A percentile compares a stretch with the other conserved stretches of the same genome.
Evolutionary conservation across 2,888 invertebrate genomes (phyloP).

Genomic region (Hyposoter dolosus): DNA sequence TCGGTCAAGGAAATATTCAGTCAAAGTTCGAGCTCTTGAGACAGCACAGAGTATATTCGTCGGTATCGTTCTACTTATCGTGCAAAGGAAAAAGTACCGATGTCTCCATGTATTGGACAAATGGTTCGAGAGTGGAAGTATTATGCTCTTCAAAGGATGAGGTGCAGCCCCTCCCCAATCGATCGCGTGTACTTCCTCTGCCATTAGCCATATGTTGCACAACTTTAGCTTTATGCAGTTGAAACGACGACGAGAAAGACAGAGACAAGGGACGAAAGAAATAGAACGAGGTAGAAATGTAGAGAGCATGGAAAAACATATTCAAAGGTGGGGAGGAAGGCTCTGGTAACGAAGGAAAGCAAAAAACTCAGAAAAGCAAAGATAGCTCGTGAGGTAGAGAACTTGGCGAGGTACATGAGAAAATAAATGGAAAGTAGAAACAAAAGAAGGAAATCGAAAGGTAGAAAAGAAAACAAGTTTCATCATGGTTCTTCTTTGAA

Average conservation of each 20-base stretch:
- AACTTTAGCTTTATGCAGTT: slow-evolving; percentile 58
- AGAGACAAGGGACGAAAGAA: slow-evolving; percentile 3
- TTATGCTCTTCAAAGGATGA: background rate
- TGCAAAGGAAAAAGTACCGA: background rate
- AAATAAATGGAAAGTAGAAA: slow-evolving; percentile 21
- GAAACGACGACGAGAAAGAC: slow-evolving; percentile 54
- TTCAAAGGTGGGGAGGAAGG: background rate
- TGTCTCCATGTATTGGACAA: slow-evolving; percentile 9
- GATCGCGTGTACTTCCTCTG: slow-evolving; percentile 17
- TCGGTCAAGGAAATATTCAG: background rate
- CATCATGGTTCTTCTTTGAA: slow-evolving; percentile 58
- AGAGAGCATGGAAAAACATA: slow-evolving; percentile 40
- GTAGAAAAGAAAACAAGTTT: slow-evolving; percentile 55
- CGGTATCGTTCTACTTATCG: background rate
- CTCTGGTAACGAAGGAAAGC: slow-evolving; percentile 17
- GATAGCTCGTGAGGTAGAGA: slow-evolving; percentile 29
- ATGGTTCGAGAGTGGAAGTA: slow-evolving; percentile 1
- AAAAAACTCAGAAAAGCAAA: slow-evolving; percentile 52
- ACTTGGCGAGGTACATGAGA: slow-evolving; percentile 35
- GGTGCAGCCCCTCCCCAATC: slow-evolving; percentile 26
- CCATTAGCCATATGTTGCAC: slow-evolving; percentile 11
- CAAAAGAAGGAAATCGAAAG: slow-evolving; percentile 31
- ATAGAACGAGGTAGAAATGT: slow-evolving; percentile 23
- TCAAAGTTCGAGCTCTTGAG: background rate
- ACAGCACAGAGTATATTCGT: background rate